A percentile compares a stretch with the other conserved stretches of the same genome.
phyloP scores from a whole-genome alignment of 2,797 vertebrate genomes.

The Xiphophorus birchmanni region DNA sequence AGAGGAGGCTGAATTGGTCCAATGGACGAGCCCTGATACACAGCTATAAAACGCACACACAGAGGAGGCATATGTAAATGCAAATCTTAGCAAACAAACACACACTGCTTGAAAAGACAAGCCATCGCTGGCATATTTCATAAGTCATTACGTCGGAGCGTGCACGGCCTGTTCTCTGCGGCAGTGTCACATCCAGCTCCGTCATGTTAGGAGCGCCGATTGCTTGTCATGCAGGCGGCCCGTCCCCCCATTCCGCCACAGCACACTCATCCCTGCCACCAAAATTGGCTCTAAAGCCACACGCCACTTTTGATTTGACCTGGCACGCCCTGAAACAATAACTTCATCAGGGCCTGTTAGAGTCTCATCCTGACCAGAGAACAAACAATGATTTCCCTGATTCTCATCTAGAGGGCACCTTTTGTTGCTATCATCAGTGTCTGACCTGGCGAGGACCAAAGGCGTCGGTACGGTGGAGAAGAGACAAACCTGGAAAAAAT shows the following conservation, averaged over 20 bases:
- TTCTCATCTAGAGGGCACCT: conserved; percentile 74
- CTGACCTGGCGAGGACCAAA: conserved; percentile 2
- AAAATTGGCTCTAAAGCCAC: conserved; percentile 70
- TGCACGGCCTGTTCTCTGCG: conserved; percentile 17
- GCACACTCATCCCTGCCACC: conserved; percentile 12
- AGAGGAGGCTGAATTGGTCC: conserved; percentile 38
- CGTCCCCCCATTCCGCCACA: not conserved
- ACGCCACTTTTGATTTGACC: conserved; percentile 78
- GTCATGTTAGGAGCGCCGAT: conserved; percentile 55
- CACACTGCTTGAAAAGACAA: conserved; percentile 64
- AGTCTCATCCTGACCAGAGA: conserved; percentile 63
- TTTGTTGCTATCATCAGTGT: conserved; percentile 15
- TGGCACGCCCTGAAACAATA: conserved; percentile 72
- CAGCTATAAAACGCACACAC: conserved; percentile 11
- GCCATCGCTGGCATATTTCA: conserved; percentile 64
- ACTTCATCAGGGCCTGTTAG: conserved; percentile 75
- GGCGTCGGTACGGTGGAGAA: not conserved
- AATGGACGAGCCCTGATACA: conserved; percentile 40
- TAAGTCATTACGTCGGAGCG: conserved; percentile 39
- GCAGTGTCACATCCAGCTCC: conserved; percentile 43
- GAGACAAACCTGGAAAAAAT: not conserved
- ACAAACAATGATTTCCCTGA: conserved; percentile 71
- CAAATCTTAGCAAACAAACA: conserved; percentile 40
- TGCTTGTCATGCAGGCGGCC: conserved; percentile 62
- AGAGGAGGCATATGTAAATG: conserved; percentile 49